Conservation (phyloP, 1,140 invertebrate genomes). For the Neodiprion virginianus region DNA sequence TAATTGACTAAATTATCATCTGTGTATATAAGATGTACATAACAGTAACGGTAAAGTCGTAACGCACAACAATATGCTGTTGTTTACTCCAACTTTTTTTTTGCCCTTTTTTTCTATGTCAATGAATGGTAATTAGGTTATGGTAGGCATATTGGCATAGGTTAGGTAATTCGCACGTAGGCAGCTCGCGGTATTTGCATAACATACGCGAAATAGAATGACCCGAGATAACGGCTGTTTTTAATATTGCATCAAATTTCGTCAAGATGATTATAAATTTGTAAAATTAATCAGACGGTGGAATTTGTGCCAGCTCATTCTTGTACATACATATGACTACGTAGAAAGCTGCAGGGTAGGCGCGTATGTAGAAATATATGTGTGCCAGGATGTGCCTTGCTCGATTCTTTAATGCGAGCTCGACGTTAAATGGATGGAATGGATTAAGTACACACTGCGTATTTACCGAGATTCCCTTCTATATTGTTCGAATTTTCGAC, state of each 20-base stretch:
- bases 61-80: too few relatives aligned
- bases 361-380: too few relatives aligned
- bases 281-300: conserved; percentile 32
- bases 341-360: neutral
- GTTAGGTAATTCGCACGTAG: neutral
- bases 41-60: too few relatives aligned
- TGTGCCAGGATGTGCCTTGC: conserved; percentile 41
- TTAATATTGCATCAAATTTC: neutral
- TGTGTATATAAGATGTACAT: too few relatives aligned
- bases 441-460: neutral
- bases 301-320: conserved; percentile 53
- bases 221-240: neutral
- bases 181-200: neutral
- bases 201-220: neutral
- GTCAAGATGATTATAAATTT: neutral
- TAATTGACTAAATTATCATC: too few relatives aligned
- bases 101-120: too few relatives aligned
- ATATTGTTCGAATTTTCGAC: conserved; percentile 15
- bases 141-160: conserved; percentile 11
- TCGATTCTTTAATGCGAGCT: conserved; percentile 20
- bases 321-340: conserved; percentile 18
- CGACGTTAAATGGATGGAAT: conserved; percentile 27
- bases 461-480: conserved; percentile 3
- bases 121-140: too few relatives aligned
- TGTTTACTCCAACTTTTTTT: too few relatives aligned